Percentiles rank a stretch among this genome's conserved stretches.
Conservation (phyloP, 2,113 vertebrate genomes). For the Alligator mississippiensis region DNA sequence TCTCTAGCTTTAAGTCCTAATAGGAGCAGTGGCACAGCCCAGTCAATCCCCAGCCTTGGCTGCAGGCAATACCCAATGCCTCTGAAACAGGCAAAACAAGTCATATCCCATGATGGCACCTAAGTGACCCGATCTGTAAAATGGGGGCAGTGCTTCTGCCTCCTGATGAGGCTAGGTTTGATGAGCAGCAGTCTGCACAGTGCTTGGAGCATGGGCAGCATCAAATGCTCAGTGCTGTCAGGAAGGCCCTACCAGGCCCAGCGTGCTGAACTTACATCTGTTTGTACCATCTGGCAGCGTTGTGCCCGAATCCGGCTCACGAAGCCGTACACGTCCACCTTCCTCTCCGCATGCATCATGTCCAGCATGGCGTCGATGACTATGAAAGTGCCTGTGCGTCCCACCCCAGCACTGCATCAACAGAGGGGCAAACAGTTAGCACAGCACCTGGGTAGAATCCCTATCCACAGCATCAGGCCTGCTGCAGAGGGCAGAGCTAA, state of each 20-base stretch:
- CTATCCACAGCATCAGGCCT: background rate
- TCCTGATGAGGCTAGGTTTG: rapidly evolving
- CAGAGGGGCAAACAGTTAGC: background rate
- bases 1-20: too few species aligned
- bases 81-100: too few species aligned
- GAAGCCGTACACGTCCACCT: constrained; percentile 97
- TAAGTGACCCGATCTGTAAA: background rate
- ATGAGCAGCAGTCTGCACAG: background rate
- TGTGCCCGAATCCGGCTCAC: constrained; percentile 96
- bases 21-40: too few species aligned
- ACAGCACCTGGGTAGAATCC: background rate
- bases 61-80: background rate
- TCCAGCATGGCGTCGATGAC: constrained; percentile 99
- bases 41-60: too few species aligned
- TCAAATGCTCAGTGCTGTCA: rapidly evolving
- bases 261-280: constrained; percentile 85
- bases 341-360: constrained; percentile 95
- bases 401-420: constrained; percentile 89
- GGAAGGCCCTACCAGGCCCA: rapidly evolving
- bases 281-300: constrained; percentile 99
- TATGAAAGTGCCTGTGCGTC: constrained; percentile 95
- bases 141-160: rapidly evolving
- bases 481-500: background rate
- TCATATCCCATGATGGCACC: background rate
- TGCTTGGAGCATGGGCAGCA: rapidly evolving